Conservation (phyloP, 2,888 invertebrate genomes). For the Busseola fusca region DNA sequence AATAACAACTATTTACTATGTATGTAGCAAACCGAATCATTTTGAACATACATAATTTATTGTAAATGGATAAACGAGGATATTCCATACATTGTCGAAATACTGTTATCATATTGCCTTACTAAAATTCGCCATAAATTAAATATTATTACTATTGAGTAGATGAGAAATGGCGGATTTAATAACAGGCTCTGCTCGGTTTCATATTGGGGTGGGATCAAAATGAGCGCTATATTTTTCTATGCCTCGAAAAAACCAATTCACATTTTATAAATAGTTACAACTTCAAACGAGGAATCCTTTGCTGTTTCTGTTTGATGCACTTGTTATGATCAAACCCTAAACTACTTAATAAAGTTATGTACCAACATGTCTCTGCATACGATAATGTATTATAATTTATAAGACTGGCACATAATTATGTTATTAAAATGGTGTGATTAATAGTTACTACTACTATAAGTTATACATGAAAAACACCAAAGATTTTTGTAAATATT, state of each 20-base stretch:
- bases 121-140: slow-evolving; percentile 35
- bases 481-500: slow-evolving; percentile 68
- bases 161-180: slow-evolving; percentile 41
- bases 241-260: slow-evolving; percentile 6
- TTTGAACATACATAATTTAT: slow-evolving; percentile 36
- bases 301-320: slow-evolving; percentile 26
- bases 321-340: slow-evolving; percentile 68
- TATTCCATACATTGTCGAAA: slow-evolving; percentile 37
- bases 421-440: slow-evolving; percentile 60
- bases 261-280: slow-evolving; percentile 11
- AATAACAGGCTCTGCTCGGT: slow-evolving; percentile 30
- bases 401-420: slow-evolving; percentile 66
- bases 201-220: slow-evolving; percentile 61
- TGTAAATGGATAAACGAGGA: slow-evolving; percentile 47
- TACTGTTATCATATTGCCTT: slow-evolving; percentile 47
- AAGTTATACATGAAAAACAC: slow-evolving; percentile 63
- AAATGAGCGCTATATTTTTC: slow-evolving; percentile 59
- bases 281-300: slow-evolving; percentile 21
- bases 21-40: slow-evolving; percentile 41
- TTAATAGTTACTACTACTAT: slow-evolving; percentile 64
- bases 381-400: slow-evolving; percentile 60
- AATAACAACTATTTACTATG: slow-evolving; percentile 42
- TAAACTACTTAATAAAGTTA: slow-evolving; percentile 19
- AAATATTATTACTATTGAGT: slow-evolving; percentile 18
- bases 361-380: slow-evolving; percentile 55